Evolutionary conservation across 2,888 invertebrate species (phyloP), one percentile per base, ranked within the genome.

Genomic region (Sinelater perroti): DNA sequence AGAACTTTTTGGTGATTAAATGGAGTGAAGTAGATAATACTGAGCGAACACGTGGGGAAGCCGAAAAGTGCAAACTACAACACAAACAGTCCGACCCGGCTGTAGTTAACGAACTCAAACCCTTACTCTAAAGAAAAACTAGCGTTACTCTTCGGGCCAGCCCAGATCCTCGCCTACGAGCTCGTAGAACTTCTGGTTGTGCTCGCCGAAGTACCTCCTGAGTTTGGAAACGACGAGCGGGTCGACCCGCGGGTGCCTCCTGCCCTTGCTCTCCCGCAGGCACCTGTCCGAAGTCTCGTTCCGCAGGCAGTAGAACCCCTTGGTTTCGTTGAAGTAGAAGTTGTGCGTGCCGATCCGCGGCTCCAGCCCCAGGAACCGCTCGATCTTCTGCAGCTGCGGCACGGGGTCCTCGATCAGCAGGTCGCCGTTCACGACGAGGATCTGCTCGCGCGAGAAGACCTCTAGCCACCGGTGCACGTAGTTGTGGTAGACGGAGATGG

Each of bases 271-370:
- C 80, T 91, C 85, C 75, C 88, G 75, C 80, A 97, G 80, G 85
- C 97, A 87, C 79, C 93, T 85, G 84, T 93, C 85, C 67, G 90
- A 87, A 64, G 89, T 89, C 78, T 93, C 90, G 79, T 93, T 88
- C 72, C 93, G 82, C 72, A 93, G 81, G 77, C 97, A 97, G 80
- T 92, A 97, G 81, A 99, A 95, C 58, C 97, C 95, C 79, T 97
- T 95, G 10, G 95, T 95, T 79, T 91, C 90, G 81, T 99, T 97
- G 81, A 95, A 98, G 80, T 96, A 95, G 79, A 98, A 94, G 79
- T 95, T 93, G 76, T 91, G 91, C 70, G 88, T 85, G 50, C 88
- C 88, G 64, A 93, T 88, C 44, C 84, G 80, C 62, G 83, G 82
- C 55, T 83, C 82, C 61, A 94, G 79, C 62, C 90, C 91, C 30